Conservation (phyloP, 2,797 vertebrate species). For the Sebastes vulpes region DNA sequence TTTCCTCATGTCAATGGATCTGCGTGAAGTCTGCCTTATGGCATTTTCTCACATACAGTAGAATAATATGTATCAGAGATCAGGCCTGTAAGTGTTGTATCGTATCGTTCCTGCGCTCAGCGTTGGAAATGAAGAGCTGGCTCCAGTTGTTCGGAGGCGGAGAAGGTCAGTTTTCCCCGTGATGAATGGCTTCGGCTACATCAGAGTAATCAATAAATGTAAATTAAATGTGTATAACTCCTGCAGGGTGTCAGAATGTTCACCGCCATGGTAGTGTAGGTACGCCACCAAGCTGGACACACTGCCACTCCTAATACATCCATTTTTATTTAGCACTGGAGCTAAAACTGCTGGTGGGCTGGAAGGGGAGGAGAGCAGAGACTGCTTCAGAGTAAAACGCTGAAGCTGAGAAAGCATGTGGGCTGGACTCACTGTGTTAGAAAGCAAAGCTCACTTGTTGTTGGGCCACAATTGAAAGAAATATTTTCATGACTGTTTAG, state of each 20-base stretch:
- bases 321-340: constrained; percentile 42
- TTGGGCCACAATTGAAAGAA: not conserved
- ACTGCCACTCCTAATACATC: constrained; percentile 55
- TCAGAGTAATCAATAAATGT: constrained; percentile 77
- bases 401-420: not conserved
- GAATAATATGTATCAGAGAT: constrained; percentile 9
- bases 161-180: constrained; percentile 62
- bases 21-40: not conserved
- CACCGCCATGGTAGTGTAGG: not conserved
- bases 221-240: constrained; percentile 79
- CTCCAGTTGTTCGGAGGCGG: constrained; percentile 15
- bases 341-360: constrained; percentile 15
- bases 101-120: constrained; percentile 15
- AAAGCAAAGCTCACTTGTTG: not conserved
- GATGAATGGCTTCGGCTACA: constrained; percentile 69
- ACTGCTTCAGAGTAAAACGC: not conserved
- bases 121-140: constrained; percentile 62
- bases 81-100: not conserved
- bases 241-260: constrained; percentile 50
- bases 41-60: not conserved
- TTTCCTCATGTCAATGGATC: not conserved
- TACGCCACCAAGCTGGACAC: not conserved
- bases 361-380: not conserved
- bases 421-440: not conserved
- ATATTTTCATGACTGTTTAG: constrained; percentile 28